Conservation (phyloP, 2,113 vertebrate genomes). For the Motacilla alba region DNA sequence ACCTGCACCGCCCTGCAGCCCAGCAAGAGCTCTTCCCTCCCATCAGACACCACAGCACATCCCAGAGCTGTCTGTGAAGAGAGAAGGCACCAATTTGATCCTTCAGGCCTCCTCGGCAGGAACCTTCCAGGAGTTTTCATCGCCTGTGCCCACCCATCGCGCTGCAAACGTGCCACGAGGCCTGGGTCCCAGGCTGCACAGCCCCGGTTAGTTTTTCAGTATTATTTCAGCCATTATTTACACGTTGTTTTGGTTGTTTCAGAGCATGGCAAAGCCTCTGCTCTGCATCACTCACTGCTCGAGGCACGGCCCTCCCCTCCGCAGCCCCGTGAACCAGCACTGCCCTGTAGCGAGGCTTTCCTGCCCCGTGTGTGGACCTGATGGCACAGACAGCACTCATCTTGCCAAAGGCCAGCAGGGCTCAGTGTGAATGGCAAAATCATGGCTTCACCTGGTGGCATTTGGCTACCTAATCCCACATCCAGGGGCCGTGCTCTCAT, state of each 20-base stretch:
- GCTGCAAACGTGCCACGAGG: fast-evolving
- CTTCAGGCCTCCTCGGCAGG: neutral
- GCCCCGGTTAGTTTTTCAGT: neutral
- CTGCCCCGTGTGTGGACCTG: fast-evolving
- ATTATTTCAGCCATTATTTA: neutral
- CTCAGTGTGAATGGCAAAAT: fast-evolving
- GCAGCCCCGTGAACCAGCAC: fast-evolving
- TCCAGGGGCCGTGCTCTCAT: fast-evolving
- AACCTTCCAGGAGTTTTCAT: neutral
- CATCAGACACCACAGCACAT: neutral
- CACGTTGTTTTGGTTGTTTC: fast-evolving
- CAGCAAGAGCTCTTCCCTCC: neutral
- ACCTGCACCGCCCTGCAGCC: neutral
- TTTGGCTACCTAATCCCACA: neutral
- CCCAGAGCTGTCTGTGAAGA: neutral
- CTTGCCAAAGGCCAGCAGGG: neutral
- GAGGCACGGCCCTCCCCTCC: neutral
- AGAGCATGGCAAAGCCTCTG: neutral
- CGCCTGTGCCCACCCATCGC: neutral
- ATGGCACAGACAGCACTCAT: neutral
- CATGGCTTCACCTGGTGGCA: fast-evolving
- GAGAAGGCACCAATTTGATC: neutral
- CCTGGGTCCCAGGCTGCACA: neutral
- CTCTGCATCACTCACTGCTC: fast-evolving
- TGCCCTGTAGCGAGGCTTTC: fast-evolving